Percentiles rank a stretch among this genome's conserved stretches.
Conservation (phyloP, 2,113 vertebrate species). For the Gymnobelideus leadbeateri region DNA sequence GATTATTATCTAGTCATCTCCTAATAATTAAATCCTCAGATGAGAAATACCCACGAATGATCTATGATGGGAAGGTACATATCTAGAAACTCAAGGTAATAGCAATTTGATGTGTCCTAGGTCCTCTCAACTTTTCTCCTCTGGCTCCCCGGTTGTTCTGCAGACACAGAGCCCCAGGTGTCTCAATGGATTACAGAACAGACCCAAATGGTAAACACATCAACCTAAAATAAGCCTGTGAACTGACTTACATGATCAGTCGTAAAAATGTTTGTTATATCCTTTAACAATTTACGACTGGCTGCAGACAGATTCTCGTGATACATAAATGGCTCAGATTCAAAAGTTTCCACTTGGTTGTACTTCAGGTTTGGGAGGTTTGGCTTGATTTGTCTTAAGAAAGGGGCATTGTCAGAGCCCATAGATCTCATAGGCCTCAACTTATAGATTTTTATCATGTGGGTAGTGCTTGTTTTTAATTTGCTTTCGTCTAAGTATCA, state of each 20-base stretch:
- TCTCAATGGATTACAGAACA: neutral
- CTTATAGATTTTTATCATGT: neutral
- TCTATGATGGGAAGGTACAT: neutral
- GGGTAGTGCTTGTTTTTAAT: neutral
- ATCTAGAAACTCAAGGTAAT: neutral
- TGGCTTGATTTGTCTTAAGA: neutral
- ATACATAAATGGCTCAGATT: neutral
- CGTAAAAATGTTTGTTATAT: slow-evolving; percentile 4
- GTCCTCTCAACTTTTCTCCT: neutral
- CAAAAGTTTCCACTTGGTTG: neutral
- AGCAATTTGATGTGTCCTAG: neutral
- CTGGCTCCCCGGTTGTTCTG: neutral
- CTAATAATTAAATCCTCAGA: neutral
- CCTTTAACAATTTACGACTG: slow-evolving; percentile 10
- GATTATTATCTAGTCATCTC: neutral
- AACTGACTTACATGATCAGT: neutral
- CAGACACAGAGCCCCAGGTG: neutral
- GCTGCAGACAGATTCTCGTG: neutral
- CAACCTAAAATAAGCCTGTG: neutral
- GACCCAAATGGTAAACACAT: neutral
- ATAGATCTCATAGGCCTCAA: neutral
- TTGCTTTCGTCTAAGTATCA: neutral
- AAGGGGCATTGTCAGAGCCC: neutral
- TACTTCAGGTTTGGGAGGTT: neutral
- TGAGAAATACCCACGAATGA: neutral